Base-by-base conservation (phyloP, 2,888 invertebrate species). In the Hermaeophaga mercurialis region DNA sequence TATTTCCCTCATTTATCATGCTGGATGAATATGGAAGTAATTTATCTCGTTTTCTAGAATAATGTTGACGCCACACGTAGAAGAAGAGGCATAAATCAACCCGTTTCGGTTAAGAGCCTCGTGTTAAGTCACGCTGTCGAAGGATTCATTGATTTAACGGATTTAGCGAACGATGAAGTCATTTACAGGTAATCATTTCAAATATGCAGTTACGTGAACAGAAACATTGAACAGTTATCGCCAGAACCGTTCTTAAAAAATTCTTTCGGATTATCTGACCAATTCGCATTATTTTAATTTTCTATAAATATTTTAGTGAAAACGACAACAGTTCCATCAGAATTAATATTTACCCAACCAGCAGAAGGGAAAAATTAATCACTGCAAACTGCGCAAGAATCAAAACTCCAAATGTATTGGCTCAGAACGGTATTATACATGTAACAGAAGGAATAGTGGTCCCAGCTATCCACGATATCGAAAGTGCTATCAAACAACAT, bases 331-430 rank as follows among this genome's bases (percentile, higher is more conserved):
- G 80, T 33, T 77, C 80, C 14, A 80, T 85, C 45, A 73, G 85
- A 48, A 78, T 85, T 61, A 85, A 85, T 70, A 78, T 81, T 26
- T 85, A 84, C 69, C 80, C 80, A 50, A 78, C 79, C 1, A 79
- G 80, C 26, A 76, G 74, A 55, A 71, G 70, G 49, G 80, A 80
- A 60, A 75, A 75, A 58, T 70, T 84, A 63, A 70, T 81, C 18
- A 87, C 88, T 4, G 87, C 85, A 7, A 89, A 90, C 72, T 90
- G 90, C 73, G 84, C 84, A 14, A 81, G 81, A 44, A 75, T 90
- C 24, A 79, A 78, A 26, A 82, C 82, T 56, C 75, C 81, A 19
- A 86, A 89, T 72, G 82, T 84, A 65, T 75, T 83, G 48, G 84
- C 87, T 1, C 81, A 81, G 34, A 86, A 87, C 69, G 88, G 88